Evolutionary conservation across 2,888 invertebrate genomes (phyloP).

Genomic region (Emmelina monodactyla): DNA sequence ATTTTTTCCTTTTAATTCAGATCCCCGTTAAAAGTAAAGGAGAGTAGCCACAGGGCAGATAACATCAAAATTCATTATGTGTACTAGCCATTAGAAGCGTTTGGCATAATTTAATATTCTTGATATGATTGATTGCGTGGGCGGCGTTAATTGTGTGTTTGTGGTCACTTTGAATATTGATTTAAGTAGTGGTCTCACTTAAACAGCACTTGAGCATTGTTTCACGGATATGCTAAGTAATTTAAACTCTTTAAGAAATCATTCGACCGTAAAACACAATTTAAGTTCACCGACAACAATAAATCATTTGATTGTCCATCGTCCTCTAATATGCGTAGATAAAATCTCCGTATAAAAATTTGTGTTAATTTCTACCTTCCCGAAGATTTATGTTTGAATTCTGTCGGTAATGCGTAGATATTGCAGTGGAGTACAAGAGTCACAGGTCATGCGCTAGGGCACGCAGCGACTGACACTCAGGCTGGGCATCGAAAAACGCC

Average conservation of each 20-base stretch:
- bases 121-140: too few relatives aligned
- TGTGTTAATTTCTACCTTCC: not conserved
- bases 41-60: not conserved
- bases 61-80: slow-evolving; percentile 1
- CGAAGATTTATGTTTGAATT: not conserved
- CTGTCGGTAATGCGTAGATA: not conserved
- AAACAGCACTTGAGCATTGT: too few relatives aligned
- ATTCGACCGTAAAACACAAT: too few relatives aligned
- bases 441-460: not conserved
- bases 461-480: slow-evolving; percentile 16
- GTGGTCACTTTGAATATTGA: too few relatives aligned
- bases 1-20: slow-evolving; percentile 16
- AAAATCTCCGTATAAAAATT: not conserved
- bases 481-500: slow-evolving; percentile 27
- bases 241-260: too few relatives aligned
- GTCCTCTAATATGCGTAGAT: not conserved
- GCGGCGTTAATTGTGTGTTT: too few relatives aligned
- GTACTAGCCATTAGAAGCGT: not conserved
- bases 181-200: too few relatives aligned
- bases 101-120: not conserved
- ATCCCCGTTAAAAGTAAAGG: not conserved
- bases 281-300: too few relatives aligned
- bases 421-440: not conserved
- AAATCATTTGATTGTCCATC: too few relatives aligned
- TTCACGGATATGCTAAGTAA: too few relatives aligned